Base-by-base conservation (phyloP, 2,797 vertebrate species). In the Ibycter americanus region DNA sequence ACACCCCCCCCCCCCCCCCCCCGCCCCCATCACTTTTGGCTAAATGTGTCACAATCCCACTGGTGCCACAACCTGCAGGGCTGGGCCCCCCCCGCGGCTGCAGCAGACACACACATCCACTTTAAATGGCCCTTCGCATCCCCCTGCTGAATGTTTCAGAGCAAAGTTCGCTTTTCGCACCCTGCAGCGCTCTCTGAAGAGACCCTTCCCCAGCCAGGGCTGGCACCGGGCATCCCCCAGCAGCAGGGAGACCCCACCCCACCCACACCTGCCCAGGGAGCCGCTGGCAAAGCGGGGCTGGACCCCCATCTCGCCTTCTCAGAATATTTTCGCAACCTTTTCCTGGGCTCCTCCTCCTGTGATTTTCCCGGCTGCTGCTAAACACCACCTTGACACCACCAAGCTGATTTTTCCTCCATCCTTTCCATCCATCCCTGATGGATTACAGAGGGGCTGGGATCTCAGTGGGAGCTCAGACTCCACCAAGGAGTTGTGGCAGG, bases 271-370 rank as follows among this genome's bases (percentile, higher is more conserved):
- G 46, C 42, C 26, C 68, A 8, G 15, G 12, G 42, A 55, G 44
- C 70, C 23, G 74, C 90, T 8, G 34, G 71, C 26, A 63, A 15
- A 58, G 16, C 4, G 0, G n/a, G 15, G 36, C 46, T 61, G 36
- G 6, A 19, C 15, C 32, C 3, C 15, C 2, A 3, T 11, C 56
- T 14, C 11, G 6, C 52, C 44, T 71, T 32, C 81, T 65, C 76
- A 9, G 71, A 61, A 54, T 55, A 54, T 83, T 84, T 80, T 85
- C 59, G 4, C 93, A 83, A 40, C 83, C 71, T 62, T 51, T 73
- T 9, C 82, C 85, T 8, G 2, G 18, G 81, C 91, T 96, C 87
- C 95, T 91, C 89, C 89, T 96, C 82, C 93, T 34, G 54, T 3
- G 7, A 62, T 49, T 83, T 68, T 54, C 79, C 87, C 90, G 46